Conservation (phyloP, 2,113 vertebrate species). For the Macaca mulatta region DNA sequence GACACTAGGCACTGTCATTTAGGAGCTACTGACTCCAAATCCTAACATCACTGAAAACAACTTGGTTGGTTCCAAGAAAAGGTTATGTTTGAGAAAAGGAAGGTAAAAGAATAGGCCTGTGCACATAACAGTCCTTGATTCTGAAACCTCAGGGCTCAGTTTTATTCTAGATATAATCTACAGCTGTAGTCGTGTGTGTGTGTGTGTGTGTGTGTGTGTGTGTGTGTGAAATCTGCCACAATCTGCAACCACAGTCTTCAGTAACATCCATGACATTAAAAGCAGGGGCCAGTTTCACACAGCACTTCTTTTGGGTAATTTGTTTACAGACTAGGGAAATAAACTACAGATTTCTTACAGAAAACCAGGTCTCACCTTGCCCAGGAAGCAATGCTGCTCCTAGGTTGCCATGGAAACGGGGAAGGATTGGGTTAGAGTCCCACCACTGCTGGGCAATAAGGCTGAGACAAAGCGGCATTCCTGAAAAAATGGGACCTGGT, state of each 20-base stretch:
- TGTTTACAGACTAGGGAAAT: background rate
- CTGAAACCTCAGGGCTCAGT: background rate
- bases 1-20: background rate
- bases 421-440: background rate
- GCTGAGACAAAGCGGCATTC: background rate
- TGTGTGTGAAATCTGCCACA: too few relatives aligned
- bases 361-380: background rate
- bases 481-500: background rate
- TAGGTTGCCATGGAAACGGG: background rate
- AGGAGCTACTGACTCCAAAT: background rate
- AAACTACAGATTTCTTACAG: background rate
- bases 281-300: background rate
- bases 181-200: background rate
- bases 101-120: background rate
- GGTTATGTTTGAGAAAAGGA: background rate
- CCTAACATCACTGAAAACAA: background rate
- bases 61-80: background rate
- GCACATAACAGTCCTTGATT: background rate
- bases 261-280: background rate
- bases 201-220: too few relatives aligned
- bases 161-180: background rate
- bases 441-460: background rate
- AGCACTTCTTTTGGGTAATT: background rate
- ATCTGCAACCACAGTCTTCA: background rate
- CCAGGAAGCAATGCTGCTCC: background rate